Base-by-base conservation (phyloP, 1,140 invertebrate species). In the Hermetia illucens region DNA sequence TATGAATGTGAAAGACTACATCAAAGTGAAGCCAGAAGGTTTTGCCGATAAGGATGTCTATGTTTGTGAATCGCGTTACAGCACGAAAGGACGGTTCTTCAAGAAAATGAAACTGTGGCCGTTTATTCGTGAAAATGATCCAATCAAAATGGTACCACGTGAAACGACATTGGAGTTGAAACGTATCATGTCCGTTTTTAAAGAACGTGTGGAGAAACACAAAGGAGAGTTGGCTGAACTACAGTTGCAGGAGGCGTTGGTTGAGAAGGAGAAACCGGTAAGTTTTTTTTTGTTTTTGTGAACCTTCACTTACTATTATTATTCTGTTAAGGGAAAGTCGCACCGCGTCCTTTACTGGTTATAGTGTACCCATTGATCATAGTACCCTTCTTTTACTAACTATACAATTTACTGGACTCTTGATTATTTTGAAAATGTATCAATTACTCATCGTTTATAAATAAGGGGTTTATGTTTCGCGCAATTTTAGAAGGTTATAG, bases 91-190 rank as follows among this genome's bases (percentile, higher is more conserved):
- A 16, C 72, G 89, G 44, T 75, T 77, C 43, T 96, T 97, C 58
- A 94, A 94, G 62, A 96, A 96, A 62, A 89, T 95, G 32, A 96
- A 96, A 65, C 76, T 82, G 42, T 92, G 88, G 81, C 80, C 82
- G 34, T 75, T 54, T 10, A 53, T 20, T 4, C 39, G 51, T 5
- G 46, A 42, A 25, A 52, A 71, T 9, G 74, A 71, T 53, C 70
- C 75, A 27, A 62, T 84, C 4, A 72, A 70, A 41, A 61, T 90
- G 40, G 55, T 79, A 9, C 57, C 71, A 2, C 67, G 88, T 36
- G 82, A 87, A 39, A 74, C 77, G 27, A 72, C 75, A 0, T 48
- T 93, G 3, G 79, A 86, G 50, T 77, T 86, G 0, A 84, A 86
- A 47, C 67, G 91, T 27, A 83, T 93, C 0, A 84, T 90, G 53